These are phyloP conservation scores for Gastracanthus pulcherrimus DNA, from an alignment of 2,888 invertebrate genomes.

Conservation along the genomic window DNA sequence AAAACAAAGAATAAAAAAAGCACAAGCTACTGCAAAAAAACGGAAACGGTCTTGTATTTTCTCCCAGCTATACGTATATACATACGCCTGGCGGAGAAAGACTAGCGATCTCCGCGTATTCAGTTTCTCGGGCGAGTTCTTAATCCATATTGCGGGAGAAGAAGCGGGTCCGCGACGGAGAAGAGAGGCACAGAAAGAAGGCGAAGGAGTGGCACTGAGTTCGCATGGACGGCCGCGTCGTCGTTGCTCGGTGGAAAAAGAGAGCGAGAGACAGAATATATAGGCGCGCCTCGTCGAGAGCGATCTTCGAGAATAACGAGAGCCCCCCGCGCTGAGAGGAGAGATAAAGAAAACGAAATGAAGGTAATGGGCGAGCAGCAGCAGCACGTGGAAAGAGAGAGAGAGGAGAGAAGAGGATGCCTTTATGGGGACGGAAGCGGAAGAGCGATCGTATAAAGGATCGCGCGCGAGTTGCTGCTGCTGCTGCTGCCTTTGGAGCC, in stretches of 20 bases:
- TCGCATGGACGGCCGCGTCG: constrained; percentile 8
- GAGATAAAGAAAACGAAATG: neutral
- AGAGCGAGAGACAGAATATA: too few species aligned
- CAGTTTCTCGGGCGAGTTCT: too few species aligned
- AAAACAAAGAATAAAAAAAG: too few species aligned
- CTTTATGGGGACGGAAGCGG: constrained; percentile 11
- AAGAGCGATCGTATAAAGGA: constrained; percentile 9
- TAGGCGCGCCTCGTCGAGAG: too few species aligned
- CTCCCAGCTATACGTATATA: too few species aligned
- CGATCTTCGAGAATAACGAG: constrained; percentile 50
- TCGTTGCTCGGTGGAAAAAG: too few species aligned
- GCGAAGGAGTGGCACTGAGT: constrained; percentile 30
- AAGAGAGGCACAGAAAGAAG: neutral
- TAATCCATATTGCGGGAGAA: constrained; percentile 37
- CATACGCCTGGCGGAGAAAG: too few species aligned
- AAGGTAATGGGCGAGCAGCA: constrained; percentile 15
- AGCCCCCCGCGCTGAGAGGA: constrained; percentile 2
- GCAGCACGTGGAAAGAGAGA: neutral
- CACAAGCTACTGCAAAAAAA: too few species aligned
- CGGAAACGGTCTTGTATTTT: too few species aligned
- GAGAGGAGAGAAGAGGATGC: constrained; percentile 13
- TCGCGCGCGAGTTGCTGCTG: neutral
- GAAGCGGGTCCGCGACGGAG: neutral
- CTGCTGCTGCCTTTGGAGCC: too few species aligned
- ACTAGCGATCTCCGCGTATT: constrained; percentile 19